A percentile compares a stretch with the other conserved stretches of the same genome.
These are phyloP conservation scores for Zenarchopterus dispar DNA, from an alignment of 2,797 vertebrate species.

Conservation along the genomic window DNA sequence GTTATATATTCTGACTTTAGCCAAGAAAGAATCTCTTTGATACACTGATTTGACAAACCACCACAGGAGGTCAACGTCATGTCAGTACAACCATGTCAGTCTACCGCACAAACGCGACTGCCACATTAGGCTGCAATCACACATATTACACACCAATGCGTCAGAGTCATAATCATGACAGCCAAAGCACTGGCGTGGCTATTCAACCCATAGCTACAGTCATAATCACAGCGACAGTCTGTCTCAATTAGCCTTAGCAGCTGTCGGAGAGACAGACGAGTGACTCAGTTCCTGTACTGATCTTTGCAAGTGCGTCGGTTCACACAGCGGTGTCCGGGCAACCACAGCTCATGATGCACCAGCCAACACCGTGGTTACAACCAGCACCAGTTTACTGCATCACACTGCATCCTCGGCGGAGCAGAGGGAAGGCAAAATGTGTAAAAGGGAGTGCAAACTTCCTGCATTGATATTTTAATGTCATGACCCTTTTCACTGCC, in stretches of 20 bases:
- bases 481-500: not conserved
- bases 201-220: constrained; percentile 16
- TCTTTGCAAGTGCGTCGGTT: not conserved
- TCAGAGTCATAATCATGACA: constrained; percentile 11
- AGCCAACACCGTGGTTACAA: constrained; percentile 2
- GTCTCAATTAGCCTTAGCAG: constrained; percentile 22
- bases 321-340: constrained; percentile 1
- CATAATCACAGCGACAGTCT: constrained; percentile 22
- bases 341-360: not conserved
- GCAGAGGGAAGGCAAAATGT: not conserved
- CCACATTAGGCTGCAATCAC: not conserved
- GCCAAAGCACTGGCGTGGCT: constrained; percentile 14
- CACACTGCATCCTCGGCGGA: not conserved
- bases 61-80: not conserved
- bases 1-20: too few relatives aligned
- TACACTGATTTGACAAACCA: not conserved
- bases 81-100: not conserved
- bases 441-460: not conserved
- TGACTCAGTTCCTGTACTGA: constrained; percentile 11
- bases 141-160: constrained; percentile 13
- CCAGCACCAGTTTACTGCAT: not conserved
- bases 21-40: not conserved
- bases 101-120: not conserved
- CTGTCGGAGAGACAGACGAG: not conserved
- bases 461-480: too few relatives aligned